Evolutionary conservation across 2,888 invertebrate species (phyloP).

Genomic region (Tubulanus polymorphus): DNA sequence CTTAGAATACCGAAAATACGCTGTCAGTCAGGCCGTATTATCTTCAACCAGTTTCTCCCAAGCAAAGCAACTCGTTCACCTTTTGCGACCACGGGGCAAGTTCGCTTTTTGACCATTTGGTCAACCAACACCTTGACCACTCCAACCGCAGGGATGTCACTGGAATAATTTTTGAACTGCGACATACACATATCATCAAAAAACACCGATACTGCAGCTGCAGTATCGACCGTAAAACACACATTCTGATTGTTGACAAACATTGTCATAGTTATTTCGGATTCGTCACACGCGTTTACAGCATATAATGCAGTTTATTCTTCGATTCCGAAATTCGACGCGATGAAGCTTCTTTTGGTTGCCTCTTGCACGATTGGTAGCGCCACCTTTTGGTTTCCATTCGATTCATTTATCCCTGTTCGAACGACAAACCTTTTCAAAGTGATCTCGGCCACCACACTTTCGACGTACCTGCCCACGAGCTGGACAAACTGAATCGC

Average conservation of each 20-base stretch:
- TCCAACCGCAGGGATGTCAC: background rate
- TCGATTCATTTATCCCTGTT: too few relatives aligned
- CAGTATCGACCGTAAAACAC: background rate
- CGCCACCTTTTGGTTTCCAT: background rate
- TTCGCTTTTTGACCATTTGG: too few relatives aligned
- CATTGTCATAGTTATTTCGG: background rate
- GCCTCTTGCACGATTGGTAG: background rate
- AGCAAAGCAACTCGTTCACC: background rate
- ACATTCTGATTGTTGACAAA: background rate
- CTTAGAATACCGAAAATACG: background rate
- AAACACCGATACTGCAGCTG: background rate
- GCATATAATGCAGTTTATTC: too few relatives aligned
- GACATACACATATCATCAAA: background rate
- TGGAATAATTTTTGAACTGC: background rate
- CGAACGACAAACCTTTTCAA: background rate
- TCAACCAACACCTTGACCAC: background rate
- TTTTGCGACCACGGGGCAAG: background rate
- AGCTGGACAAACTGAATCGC: background rate
- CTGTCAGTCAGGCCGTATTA: background rate
- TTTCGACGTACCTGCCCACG: background rate
- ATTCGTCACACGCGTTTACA: background rate
- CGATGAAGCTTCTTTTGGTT: too few relatives aligned
- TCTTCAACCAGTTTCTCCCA: background rate
- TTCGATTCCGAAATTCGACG: too few relatives aligned
- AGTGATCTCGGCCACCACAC: background rate